A percentile compares a stretch with the other conserved stretches of the same genome.
phyloP scores from a whole-genome alignment of 2,797 vertebrate genomes.

The Megalops cyprinoides region DNA sequence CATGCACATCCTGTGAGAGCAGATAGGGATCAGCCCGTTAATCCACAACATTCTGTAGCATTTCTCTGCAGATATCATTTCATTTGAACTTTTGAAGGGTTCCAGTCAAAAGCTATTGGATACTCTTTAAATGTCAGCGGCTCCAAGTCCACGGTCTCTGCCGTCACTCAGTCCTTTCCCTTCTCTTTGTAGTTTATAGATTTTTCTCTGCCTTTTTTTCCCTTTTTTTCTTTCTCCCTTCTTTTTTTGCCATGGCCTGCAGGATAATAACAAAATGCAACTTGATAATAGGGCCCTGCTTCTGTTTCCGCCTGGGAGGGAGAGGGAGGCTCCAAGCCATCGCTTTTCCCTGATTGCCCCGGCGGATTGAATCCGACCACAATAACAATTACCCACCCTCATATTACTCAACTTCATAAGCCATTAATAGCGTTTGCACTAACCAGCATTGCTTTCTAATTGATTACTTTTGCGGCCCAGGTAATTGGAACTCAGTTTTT shows the following conservation, averaged over 20 bases:
- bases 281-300: constrained; percentile 43
- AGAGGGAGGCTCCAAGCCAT: background rate
- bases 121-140: constrained; percentile 75
- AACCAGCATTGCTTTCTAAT: constrained; percentile 46
- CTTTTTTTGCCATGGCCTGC: constrained; percentile 39
- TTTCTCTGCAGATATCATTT: constrained; percentile 60
- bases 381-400: constrained; percentile 36
- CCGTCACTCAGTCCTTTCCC: constrained; percentile 42
- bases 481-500: constrained; percentile 57
- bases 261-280: constrained; percentile 56
- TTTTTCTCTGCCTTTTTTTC: constrained; percentile 37
- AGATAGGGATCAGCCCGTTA: constrained; percentile 41
- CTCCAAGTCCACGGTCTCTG: constrained; percentile 54
- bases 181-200: constrained; percentile 18
- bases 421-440: constrained; percentile 38
- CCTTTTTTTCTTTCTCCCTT: constrained; percentile 45
- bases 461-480: constrained; percentile 49
- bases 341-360: constrained; percentile 4
- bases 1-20: background rate
- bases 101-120: constrained; percentile 59
- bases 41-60: constrained; percentile 54
- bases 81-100: constrained; percentile 71
- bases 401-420: constrained; percentile 44
- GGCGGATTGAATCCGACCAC: constrained; percentile 22
- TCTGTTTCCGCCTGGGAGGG: background rate